phyloP scores from a whole-genome alignment of 2,797 vertebrate genomes.

The Mormyrops boulengeri region DNA sequence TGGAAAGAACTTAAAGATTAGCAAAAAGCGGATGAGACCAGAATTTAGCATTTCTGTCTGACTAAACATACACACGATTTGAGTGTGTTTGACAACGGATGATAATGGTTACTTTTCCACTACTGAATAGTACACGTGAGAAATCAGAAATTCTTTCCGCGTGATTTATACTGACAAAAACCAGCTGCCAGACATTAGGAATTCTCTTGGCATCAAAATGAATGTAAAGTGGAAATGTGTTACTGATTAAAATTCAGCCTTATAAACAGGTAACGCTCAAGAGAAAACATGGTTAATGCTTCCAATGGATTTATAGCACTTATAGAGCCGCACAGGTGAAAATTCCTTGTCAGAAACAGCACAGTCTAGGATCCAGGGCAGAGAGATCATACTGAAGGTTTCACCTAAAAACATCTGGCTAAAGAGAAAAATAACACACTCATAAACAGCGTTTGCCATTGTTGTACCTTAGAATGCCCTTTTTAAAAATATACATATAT shows the following conservation, averaged over 20 bases:
- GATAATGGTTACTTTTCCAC: not conserved
- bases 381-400: not conserved
- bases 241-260: not conserved
- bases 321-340: not conserved
- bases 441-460: not conserved
- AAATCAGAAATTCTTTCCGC: not conserved
- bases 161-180: not conserved
- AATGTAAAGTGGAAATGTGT: not conserved
- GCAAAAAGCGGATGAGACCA: not conserved
- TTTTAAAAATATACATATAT: not conserved
- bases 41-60: not conserved
- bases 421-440: not conserved
- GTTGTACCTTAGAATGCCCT: not conserved
- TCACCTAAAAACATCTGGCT: not conserved
- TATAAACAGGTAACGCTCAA: not conserved
- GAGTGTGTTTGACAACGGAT: not conserved
- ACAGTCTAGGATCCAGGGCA: conserved; percentile 16
- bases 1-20: not conserved
- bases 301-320: not conserved
- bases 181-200: not conserved
- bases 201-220: too few species aligned
- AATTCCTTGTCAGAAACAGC: not conserved
- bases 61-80: not conserved
- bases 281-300: not conserved
- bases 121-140: not conserved